Evolutionary conservation across 1,140 invertebrate genomes (phyloP).

Genomic region (Musca domestica): DNA sequence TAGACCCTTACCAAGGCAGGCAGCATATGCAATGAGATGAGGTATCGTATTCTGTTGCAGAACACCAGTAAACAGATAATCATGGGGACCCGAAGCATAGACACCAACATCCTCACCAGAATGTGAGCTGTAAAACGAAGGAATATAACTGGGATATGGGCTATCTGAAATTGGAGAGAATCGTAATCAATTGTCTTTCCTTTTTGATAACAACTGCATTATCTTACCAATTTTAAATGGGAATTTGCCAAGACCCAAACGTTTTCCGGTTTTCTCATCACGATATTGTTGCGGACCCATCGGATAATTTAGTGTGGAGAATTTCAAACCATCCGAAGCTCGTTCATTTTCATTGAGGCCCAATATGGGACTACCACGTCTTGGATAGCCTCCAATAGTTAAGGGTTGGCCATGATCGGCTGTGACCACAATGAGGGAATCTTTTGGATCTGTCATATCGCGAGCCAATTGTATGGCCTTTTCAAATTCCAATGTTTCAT

Average conservation of each 20-base stretch:
- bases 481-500: constrained; percentile 67
- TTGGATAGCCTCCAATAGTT: constrained; percentile 67
- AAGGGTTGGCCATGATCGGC: constrained; percentile 70
- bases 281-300: constrained; percentile 62
- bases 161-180: constrained; percentile 34
- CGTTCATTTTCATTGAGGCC: constrained; percentile 50
- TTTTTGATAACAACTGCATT: constrained; percentile 33
- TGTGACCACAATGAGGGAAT: constrained; percentile 69
- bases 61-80: constrained; percentile 70
- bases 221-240: not conserved
- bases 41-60: constrained; percentile 77
- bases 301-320: constrained; percentile 65
- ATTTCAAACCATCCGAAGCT: constrained; percentile 55
- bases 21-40: constrained; percentile 68
- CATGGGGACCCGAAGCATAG: constrained; percentile 64
- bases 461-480: constrained; percentile 64
- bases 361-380: constrained; percentile 67
- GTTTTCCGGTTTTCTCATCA: constrained; percentile 36
- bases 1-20: constrained; percentile 56
- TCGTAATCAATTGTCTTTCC: no score
- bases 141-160: constrained; percentile 54
- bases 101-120: constrained; percentile 69
- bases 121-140: constrained; percentile 58
- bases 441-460: constrained; percentile 58
- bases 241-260: constrained; percentile 28